Conservation (phyloP, 2,797 vertebrate genomes). For the Schizopygopsis malacanthus region DNA sequence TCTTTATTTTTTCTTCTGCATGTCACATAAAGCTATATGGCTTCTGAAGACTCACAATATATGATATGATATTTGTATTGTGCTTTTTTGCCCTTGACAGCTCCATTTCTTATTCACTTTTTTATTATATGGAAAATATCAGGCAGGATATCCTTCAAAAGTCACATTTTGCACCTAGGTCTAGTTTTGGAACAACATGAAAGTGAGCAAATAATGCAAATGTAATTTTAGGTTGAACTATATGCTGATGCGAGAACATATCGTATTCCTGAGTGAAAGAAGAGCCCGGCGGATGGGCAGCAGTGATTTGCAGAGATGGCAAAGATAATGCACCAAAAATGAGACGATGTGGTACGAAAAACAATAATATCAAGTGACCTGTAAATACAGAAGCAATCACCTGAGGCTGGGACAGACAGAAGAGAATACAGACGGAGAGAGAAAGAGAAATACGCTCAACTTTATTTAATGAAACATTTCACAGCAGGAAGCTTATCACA, state of each 20-base stretch:
- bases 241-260: slow-evolving; percentile 18
- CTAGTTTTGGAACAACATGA: neutral
- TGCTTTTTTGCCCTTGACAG: neutral
- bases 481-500: slow-evolving; percentile 45
- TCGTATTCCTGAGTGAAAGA: slow-evolving; percentile 20
- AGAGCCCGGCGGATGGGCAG: neutral
- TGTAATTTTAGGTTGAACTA: neutral
- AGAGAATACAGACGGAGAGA: slow-evolving; percentile 34
- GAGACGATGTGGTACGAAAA: slow-evolving; percentile 12
- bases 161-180: neutral
- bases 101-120: slow-evolving; percentile 4
- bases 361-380: slow-evolving; percentile 50
- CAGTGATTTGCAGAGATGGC: slow-evolving; percentile 1
- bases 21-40: neutral
- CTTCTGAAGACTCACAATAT: slow-evolving; percentile 1
- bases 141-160: neutral
- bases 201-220: slow-evolving; percentile 23
- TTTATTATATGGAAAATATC: neutral
- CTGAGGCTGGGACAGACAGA: slow-evolving; percentile 34
- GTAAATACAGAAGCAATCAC: slow-evolving; percentile 58
- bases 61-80: neutral
- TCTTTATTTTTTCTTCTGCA: neutral
- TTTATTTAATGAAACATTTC: slow-evolving; percentile 57
- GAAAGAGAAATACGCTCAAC: slow-evolving; percentile 35
- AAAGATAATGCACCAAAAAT: slow-evolving; percentile 46